Base-by-base conservation (phyloP, 2,113 vertebrate species). In the Oryzias javanicus region DNA sequence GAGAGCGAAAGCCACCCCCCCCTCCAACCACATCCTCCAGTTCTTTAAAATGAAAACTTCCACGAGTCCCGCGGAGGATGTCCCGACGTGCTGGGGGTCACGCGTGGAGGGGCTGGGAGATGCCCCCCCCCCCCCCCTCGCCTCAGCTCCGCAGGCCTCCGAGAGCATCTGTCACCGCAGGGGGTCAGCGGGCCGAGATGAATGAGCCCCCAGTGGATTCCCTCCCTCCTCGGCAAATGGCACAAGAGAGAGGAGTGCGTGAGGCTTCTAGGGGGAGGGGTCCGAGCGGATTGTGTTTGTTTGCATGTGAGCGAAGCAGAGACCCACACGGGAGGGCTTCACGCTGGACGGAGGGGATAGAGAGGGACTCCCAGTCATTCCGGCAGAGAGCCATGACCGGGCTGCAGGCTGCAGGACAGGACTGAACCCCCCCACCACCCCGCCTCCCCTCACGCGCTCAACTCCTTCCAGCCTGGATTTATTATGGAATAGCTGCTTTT, bases 111-210 rank as follows among this genome's bases (percentile, higher is more conserved):
- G 59, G 58, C 58, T 16, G 63, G 88, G 89, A 93, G 88, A 91
- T 91, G 90, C 89, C 84, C 89, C 89, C 90, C 89, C 91, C 48
- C 89, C 91, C 91, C 92, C 87, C 89, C 92, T 90, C 91, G 88
- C 60, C 55, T 7, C 89, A 86, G 88, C 91, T 87, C 91, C 87
- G 86, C 90, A 72, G 83, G 86, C 85, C 90, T 90, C 90, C 90
- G 91, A 93, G 92, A 96, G 93, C 95, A 97, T 95, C 95, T 98
- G 95, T 96, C 96, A 97, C 96, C 92, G 80, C 71, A 88, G 93
- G 90, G 88, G 90, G 89, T 89, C 87, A 87, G 93, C 90, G 88
- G 85, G 88, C 89, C 86, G 93, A 96, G 95, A 99, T 95, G 94
- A 95, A 99, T 98, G 94, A 91, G 91, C 91, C 95, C 94, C 92